Evolutionary conservation across 2,113 vertebrate genomes (phyloP).

Genomic region (human): GRCh38 chr17:37658001-37658500

Average conservation of each 20-base stretch:
- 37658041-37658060: neutral
- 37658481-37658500: too few species aligned
- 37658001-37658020: neutral
- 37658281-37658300: too few species aligned
- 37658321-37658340: too few species aligned
- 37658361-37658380: too few species aligned
- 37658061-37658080: constrained; percentile 6
- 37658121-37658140: constrained; percentile 37
- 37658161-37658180: constrained; percentile 3
- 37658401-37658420: too few species aligned
- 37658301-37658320: too few species aligned
- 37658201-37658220: constrained; percentile 20
- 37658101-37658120: neutral
- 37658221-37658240: constrained; percentile 48
- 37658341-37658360: too few species aligned
- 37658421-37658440: too few species aligned
- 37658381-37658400: too few species aligned
- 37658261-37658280: constrained; percentile 18
- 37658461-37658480: too few species aligned
- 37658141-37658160: constrained; percentile 28
- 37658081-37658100: constrained; percentile 27
- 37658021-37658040: neutral
- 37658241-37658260: neutral
- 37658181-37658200: constrained; percentile 15
- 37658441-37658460: too few species aligned